Base-by-base conservation (phyloP, 2,113 vertebrate genomes). In the Perca flavescens region DNA sequence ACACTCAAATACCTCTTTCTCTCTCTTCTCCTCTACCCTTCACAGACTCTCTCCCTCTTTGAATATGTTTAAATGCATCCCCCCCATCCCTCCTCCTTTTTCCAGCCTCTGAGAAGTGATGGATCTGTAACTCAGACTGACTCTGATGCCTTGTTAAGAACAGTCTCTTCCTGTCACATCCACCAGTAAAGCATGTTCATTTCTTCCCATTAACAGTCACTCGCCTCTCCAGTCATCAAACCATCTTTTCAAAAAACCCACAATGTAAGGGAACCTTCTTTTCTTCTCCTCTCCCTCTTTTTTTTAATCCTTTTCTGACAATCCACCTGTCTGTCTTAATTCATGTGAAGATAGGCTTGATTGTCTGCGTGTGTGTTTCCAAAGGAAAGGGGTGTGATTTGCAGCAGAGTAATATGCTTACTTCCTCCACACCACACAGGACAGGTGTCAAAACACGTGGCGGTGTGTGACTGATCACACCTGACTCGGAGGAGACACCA, bases 121-220 rank as follows among this genome's bases (percentile, higher is more conserved):
- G 95, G 94, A 95, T 95, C 92, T 93, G 91, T 93, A 94, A 93
- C 94, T 94, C 91, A 93, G 93, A 95, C 91, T 92, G 94, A 94
- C 94, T 94, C 89, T 95, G 94, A 95, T 87, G 91, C 91, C 95
- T 95, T 94, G 93, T 94, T 95, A 95, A 94, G 93, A 94, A 93
- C 89, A 93, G 92, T 94, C 92, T 93, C 92, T 94, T 91, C 86
- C 91, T 92, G 94, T 95, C 95, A 95, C 92, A 95, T 94, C 93
- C 92, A 86, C 90, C 93, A 93, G 93, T 92, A 92, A 88, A 89
- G 83, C 86, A 36, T 87, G 93, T 94, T 95, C 93, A 94, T 94
- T 95, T 94, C 93, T 92, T 90, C 88, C 94, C 91, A 94, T 95
- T 95, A 95, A 91, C 84, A 93, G 91, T 89, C 92, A 90, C 88